A percentile compares a stretch with the other conserved stretches of the same genome.
Evolutionary conservation across 2,888 invertebrate genomes (phyloP).

Genomic region (Pandemis corylana): DNA sequence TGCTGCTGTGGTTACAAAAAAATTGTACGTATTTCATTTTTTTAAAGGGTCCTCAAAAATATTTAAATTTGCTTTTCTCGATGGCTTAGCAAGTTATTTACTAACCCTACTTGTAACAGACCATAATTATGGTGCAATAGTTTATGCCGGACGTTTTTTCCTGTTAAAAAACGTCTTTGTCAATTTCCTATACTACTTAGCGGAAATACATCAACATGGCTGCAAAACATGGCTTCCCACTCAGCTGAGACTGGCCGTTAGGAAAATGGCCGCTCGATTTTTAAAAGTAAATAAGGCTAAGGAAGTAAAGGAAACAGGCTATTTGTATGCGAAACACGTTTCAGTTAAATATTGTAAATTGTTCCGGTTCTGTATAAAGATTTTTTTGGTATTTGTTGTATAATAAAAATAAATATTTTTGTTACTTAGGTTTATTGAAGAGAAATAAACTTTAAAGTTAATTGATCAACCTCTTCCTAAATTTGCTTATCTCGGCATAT

Average conservation of each 20-base stretch:
- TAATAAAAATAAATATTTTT: not conserved
- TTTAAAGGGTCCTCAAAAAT: too few relatives aligned
- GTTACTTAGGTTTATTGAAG: too few relatives aligned
- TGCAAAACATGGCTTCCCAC: conserved; percentile 56
- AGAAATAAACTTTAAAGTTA: too few relatives aligned
- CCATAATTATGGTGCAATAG: conserved; percentile 17
- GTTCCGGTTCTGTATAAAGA: not conserved
- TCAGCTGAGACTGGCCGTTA: conserved; percentile 44
- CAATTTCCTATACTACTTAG: conserved; percentile 43
- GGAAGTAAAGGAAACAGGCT: conserved; percentile 15
- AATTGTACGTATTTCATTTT: too few relatives aligned
- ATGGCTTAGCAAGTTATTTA: not conserved
- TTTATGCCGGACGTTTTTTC: conserved; percentile 28
- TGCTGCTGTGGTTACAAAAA: too few relatives aligned
- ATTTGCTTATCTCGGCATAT: too few relatives aligned
- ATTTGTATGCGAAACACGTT: conserved; percentile 18
- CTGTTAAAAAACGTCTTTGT: conserved; percentile 24
- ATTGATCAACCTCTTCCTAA: too few relatives aligned
- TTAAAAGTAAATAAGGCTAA: conserved; percentile 12
- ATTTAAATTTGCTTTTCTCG: too few relatives aligned
- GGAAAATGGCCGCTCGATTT: conserved; percentile 24
- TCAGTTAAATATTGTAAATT: not conserved
- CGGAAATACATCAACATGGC: conserved; percentile 56
- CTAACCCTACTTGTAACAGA: not conserved
- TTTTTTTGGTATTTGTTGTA: not conserved